These are phyloP conservation scores for Corydoras maculifer DNA, from an alignment of 2,113 vertebrate species.

Conservation along the genomic window DNA sequence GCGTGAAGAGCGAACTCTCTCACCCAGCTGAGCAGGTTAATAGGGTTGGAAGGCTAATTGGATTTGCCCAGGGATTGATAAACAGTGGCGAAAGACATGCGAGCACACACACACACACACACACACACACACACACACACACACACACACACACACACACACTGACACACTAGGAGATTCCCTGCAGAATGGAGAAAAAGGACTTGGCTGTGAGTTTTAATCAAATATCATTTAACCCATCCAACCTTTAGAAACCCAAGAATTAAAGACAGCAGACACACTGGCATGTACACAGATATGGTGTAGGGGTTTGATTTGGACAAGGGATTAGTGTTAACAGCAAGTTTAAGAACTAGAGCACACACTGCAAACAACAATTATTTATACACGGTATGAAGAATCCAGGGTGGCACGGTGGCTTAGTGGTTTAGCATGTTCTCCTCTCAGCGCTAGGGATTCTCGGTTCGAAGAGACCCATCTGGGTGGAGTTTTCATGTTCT, in stretches of 20 bases:
- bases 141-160: neutral
- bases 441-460: no score
- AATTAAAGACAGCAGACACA: neutral
- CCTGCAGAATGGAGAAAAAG: neutral
- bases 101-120: conserved; percentile 16
- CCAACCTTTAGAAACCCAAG: conserved; percentile 6
- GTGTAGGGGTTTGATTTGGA: no score
- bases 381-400: no score
- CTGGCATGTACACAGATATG: no score
- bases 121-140: conserved; percentile 28
- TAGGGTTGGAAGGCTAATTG: conserved; percentile 97
- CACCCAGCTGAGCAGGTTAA: conserved; percentile 88
- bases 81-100: conserved; percentile 70
- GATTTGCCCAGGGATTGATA: conserved; percentile 91
- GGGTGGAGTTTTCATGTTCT: no score
- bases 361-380: no score
- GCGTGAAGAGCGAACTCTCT: conserved; percentile 53
- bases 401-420: no score
- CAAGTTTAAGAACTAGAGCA: no score
- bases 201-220: conserved; percentile 14
- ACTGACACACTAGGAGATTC: no score
- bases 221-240: conserved; percentile 22
- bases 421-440: no score
- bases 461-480: no score
- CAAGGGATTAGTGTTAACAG: no score